These are phyloP conservation scores for Alligator sinensis DNA, from an alignment of 2,113 vertebrate species.

Conservation along the genomic window DNA sequence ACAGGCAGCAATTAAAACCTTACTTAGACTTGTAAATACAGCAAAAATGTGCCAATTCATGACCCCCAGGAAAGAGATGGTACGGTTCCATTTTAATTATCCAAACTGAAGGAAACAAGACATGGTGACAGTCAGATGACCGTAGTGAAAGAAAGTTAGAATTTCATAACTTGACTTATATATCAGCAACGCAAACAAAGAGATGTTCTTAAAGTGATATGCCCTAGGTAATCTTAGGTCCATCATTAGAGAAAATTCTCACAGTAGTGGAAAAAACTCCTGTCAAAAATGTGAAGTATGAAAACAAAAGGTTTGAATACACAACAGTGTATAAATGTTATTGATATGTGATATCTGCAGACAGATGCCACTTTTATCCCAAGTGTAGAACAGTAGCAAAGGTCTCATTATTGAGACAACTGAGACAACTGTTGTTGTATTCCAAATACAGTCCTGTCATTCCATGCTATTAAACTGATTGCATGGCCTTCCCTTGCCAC, in stretches of 20 bases:
- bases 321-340: too few species aligned
- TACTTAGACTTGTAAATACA: background rate
- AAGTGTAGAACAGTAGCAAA: background rate
- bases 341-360: background rate
- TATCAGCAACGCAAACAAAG: background rate
- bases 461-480: too few species aligned
- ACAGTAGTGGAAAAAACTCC: background rate
- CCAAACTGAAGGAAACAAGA: background rate
- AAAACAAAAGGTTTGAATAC: background rate
- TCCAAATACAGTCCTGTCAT: background rate
- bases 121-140: background rate
- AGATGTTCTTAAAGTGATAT: background rate
- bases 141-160: background rate
- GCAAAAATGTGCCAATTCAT: background rate
- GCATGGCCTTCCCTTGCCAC: too few species aligned
- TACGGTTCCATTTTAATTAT: background rate
- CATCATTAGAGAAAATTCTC: background rate
- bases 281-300: background rate
- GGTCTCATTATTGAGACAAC: background rate
- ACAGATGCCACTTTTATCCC: background rate
- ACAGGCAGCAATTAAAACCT: too few species aligned
- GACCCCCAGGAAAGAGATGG: background rate
- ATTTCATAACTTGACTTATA: background rate
- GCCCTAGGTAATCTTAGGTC: background rate
- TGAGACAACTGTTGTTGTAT: too few species aligned